Evolutionary conservation across 2,113 vertebrate genomes (phyloP), one percentile per base, ranked within the genome.

Genomic region (Peromyscus polionotus): DNA sequence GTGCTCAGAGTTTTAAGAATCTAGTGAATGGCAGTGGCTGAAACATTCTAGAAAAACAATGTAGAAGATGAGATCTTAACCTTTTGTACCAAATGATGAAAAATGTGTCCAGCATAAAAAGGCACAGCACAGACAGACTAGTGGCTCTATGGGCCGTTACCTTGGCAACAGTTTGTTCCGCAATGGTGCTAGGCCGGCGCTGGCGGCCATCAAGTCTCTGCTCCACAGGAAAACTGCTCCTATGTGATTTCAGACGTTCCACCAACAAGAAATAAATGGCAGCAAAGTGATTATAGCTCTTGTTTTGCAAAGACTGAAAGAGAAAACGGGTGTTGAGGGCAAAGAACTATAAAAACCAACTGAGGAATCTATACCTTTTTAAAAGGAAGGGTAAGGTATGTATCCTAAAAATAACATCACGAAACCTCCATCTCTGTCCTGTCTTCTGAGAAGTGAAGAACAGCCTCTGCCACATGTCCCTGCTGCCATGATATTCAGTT

Each of bases 231-330:
- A 99, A 99, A 97, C 99, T 99, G 97, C 99, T 99, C 96, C 99
- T 98, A 76, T 99, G 99, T 0, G 99, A 99, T 96, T 99, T 99
- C 48, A 99, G 99, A 88, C 99, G 99, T 98, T 99, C 99, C 98
- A 99, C 99, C 98, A 99, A 97, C 98, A 99, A 98, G 98, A 99
- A 99, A 98, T 99, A 99, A 98, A 99, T 99, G 95, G 99, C 99
- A 98, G 99, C 99, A 98, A 99, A 99, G 98, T 99, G 99, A 98
- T 99, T 99, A 96, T 99, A 99, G 98, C 99, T 99, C 98, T 99
- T 99, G 98, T 99, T 99, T 98, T 99, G 99, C 97, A 99, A 98
- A 95, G 99, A 99, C 99, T 99, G 98, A 90, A 95, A 10, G 33
- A 98, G 63, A 98, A 93, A 95, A 90, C 81, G 80, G 28, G 9